phyloP scores from a whole-genome alignment of 2,113 vertebrate species.

The Limnothrissa miodon region DNA sequence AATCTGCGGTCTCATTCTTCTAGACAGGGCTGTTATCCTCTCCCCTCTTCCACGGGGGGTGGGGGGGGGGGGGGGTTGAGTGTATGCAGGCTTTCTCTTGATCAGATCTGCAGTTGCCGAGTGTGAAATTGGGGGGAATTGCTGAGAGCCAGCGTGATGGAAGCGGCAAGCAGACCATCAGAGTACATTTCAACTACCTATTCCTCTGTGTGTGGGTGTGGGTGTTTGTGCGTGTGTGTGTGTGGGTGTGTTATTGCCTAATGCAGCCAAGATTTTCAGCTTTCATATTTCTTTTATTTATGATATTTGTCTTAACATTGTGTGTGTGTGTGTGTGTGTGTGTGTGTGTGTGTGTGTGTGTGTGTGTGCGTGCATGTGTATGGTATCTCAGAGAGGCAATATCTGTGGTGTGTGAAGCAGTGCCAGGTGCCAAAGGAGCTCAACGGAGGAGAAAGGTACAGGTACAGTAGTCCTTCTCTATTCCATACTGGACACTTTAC shows the following conservation, averaged over 20 bases:
- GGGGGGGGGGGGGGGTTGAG: slow-evolving; percentile 27
- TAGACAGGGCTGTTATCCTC: not conserved
- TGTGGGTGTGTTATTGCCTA: not conserved
- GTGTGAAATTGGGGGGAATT: slow-evolving; percentile 7
- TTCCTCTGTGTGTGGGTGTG: not conserved
- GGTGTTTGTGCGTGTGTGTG: slow-evolving; percentile 17
- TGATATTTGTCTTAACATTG: not conserved
- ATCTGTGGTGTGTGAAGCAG: slow-evolving; percentile 93
- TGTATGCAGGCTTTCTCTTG: not conserved
- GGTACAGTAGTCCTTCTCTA: not conserved
- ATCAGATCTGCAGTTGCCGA: not conserved
- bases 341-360: slow-evolving; percentile 24
- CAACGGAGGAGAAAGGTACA: slow-evolving; percentile 91
- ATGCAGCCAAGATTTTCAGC: not conserved
- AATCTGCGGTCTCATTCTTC: slow-evolving; percentile 9
- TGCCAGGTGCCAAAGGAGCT: slow-evolving; percentile 92
- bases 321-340: slow-evolving; percentile 42
- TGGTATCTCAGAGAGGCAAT: slow-evolving; percentile 94
- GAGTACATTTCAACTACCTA: not conserved
- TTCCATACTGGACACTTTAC: not conserved
- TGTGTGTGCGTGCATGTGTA: slow-evolving; percentile 43
- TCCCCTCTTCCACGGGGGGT: not conserved
- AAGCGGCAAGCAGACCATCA: not conserved
- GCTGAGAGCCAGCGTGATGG: not conserved
- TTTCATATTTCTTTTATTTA: not conserved